Base-by-base conservation (phyloP, 2,113 vertebrate genomes). In the Ranitomeya imitator region DNA sequence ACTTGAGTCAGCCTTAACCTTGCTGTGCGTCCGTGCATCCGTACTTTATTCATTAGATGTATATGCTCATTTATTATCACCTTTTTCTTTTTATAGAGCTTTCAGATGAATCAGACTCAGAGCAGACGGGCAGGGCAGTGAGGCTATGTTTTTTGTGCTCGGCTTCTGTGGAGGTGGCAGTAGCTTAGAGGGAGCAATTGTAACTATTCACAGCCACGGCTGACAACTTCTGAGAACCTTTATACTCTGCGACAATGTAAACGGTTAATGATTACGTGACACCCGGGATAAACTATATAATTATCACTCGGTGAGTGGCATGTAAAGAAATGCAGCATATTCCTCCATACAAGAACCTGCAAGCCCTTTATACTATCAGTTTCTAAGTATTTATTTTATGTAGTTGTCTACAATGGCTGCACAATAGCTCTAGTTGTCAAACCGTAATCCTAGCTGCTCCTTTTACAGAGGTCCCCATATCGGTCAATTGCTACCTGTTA, bases 91-190 rank as follows among this genome's bases (percentile, higher is more conserved):
- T 71, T 71, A 69, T 69, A 69, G 51, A 23, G 14, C 94, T 93
- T 94, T 95, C 92, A 95, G 92, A 95, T 89, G 93, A 94, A 94
- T 96, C 95, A 96, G 96, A 95, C 95, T 95, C 95, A 96, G 96
- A 96, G 96, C 95, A 96, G 96, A 95, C 94, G 96, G 95, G 95
- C 96, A 96, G 96, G 96, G 96, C 95, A 96, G 95, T 96, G 95
- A 95, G 91, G 91, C 0, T 93, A 90, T 87, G 90, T 85, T 90
- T 90, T 90, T 90, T 45, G 37, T 45, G 37, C 88, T 93, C 89
- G 12, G 83, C 74, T 86, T 90, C 93, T 93, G 94, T 94, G 93
- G 94, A 95, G 93, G 95, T 96, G 95, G 95, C 94, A 94, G 95
- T 94, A 95, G 95, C 93, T 94, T 95, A 92, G 93, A 93, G 93